Evolutionary conservation across 2,113 vertebrate species (phyloP).

Genomic region (Anser brachyrhynchus): DNA sequence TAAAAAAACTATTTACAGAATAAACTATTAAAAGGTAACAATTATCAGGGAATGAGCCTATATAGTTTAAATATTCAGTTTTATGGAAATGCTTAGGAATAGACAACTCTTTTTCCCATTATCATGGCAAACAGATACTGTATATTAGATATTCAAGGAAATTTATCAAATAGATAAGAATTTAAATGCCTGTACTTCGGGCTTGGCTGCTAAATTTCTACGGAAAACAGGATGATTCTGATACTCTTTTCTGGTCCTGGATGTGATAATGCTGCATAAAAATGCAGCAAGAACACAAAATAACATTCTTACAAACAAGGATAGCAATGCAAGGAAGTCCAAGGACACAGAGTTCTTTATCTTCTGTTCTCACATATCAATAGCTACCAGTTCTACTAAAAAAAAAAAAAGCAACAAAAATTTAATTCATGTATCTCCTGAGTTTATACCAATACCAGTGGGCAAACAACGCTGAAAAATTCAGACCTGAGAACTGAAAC

Average conservation of each 20-base stretch:
- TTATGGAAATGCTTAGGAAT: neutral
- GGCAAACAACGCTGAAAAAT: neutral
- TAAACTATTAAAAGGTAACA: neutral
- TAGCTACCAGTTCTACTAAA: neutral
- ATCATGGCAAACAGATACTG: neutral
- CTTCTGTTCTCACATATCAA: neutral
- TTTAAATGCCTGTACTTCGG: neutral
- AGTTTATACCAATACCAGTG: neutral
- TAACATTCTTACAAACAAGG: neutral
- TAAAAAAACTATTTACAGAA: neutral
- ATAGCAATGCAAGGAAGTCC: neutral
- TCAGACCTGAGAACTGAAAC: neutral
- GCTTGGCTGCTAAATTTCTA: neutral
- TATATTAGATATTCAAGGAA: neutral
- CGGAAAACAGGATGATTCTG: neutral
- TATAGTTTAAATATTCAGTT: neutral
- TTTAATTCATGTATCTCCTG: neutral
- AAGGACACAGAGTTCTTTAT: neutral
- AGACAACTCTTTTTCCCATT: neutral
- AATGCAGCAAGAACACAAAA: neutral
- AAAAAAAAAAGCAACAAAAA: neutral
- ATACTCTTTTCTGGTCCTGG: neutral
- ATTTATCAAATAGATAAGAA: neutral
- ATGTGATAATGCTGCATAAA: neutral
- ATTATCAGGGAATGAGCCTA: neutral